A percentile compares a stretch with the other conserved stretches of the same genome.
phyloP scores from a whole-genome alignment of 2,113 vertebrate genomes.

The Malaclemys terrapin region DNA sequence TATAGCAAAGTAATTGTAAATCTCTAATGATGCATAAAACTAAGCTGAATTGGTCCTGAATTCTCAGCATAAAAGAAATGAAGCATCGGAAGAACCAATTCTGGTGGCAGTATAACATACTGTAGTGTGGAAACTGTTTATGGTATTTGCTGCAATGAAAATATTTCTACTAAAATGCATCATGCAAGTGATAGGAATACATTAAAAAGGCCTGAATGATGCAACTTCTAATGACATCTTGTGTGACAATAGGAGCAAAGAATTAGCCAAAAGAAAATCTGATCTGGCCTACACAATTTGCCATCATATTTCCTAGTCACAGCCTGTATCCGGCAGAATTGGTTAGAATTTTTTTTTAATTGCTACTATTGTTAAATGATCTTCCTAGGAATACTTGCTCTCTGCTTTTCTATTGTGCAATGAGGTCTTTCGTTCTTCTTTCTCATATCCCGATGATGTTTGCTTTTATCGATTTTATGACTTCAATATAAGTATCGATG shows the following conservation, averaged over 20 bases:
- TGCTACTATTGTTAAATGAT: neutral
- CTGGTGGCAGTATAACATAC: conserved; percentile 67
- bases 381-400: no score
- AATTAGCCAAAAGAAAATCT: neutral
- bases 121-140: conserved; percentile 67
- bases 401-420: no score
- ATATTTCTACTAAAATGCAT: conserved; percentile 63
- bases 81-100: conserved; percentile 74
- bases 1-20: conserved; percentile 78
- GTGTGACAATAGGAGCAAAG: conserved; percentile 37
- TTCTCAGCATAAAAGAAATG: conserved; percentile 75
- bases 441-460: no score
- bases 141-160: conserved; percentile 68
- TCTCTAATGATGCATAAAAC: conserved; percentile 80
- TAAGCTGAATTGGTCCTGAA: conserved; percentile 71
- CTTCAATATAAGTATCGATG: no score
- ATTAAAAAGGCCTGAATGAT: conserved; percentile 28
- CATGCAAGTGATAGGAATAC: conserved; percentile 19
- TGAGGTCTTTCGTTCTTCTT: no score
- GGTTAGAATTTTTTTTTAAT: neutral
- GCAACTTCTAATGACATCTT: conserved; percentile 14
- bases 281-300: neutral
- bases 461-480: no score
- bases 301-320: accelerated
- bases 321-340: accelerated